These are phyloP conservation scores for Tenualosa ilisha DNA, from an alignment of 2,797 vertebrate genomes.

Conservation along the genomic window DNA sequence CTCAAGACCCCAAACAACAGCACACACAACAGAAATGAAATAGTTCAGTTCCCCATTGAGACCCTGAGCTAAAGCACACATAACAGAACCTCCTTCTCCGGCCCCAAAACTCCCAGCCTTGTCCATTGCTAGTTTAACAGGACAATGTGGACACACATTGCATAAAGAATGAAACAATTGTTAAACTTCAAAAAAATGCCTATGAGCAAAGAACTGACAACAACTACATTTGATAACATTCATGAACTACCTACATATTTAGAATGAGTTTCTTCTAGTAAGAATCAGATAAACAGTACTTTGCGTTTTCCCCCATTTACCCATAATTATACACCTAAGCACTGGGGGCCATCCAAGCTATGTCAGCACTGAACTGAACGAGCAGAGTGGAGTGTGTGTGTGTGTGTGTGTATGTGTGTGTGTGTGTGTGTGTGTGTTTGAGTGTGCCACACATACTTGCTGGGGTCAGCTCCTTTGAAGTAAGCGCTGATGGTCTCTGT, in stretches of 20 bases:
- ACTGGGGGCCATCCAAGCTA: neutral
- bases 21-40: too few relatives aligned
- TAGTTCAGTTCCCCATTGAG: too few relatives aligned
- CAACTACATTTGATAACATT: neutral
- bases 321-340: neutral
- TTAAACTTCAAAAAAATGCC: neutral
- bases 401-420: neutral
- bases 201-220: neutral
- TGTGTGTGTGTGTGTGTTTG: neutral
- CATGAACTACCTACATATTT: neutral
- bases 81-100: too few relatives aligned
- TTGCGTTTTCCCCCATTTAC: neutral
- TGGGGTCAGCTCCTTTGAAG: slow-evolving; percentile 97
- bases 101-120: neutral
- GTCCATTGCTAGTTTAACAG: neutral
- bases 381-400: neutral
- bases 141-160: neutral
- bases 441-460: slow-evolving; percentile 78
- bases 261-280: neutral
- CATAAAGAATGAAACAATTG: neutral
- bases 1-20: too few relatives aligned
- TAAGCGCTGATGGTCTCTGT: slow-evolving; percentile 98
- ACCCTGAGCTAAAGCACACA: too few relatives aligned
- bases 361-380: neutral
- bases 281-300: neutral